Evolutionary conservation across 2,888 invertebrate genomes (phyloP).

Genomic region (Hylaea fasciaria): DNA sequence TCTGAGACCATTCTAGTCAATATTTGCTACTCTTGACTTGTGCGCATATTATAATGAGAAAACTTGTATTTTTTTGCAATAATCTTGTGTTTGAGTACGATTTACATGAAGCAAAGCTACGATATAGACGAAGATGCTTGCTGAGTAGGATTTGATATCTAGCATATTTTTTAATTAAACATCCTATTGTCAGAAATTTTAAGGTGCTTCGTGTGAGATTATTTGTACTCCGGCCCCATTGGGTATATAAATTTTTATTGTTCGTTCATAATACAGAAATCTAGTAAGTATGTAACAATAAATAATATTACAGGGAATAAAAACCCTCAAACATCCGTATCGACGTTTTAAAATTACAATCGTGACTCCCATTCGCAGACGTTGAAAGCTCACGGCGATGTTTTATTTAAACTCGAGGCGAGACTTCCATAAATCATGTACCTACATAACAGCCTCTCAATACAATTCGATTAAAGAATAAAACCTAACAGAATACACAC

Average conservation of each 20-base stretch:
- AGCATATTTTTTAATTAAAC: too few relatives aligned
- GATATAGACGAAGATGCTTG: too few relatives aligned
- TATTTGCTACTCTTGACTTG: too few relatives aligned
- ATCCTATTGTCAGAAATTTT: too few relatives aligned
- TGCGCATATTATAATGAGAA: too few relatives aligned
- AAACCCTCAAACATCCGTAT: constrained; percentile 65
- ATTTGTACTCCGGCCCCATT: neutral
- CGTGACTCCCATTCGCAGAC: constrained; percentile 80
- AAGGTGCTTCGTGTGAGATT: neutral
- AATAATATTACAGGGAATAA: constrained; percentile 43
- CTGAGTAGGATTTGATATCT: too few relatives aligned
- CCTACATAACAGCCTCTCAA: constrained; percentile 72
- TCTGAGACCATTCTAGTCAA: neutral
- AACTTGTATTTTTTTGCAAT: too few relatives aligned
- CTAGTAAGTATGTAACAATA: constrained; percentile 49
- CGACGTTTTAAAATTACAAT: constrained; percentile 81
- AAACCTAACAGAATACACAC: constrained; percentile 66
- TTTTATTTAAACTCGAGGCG: constrained; percentile 79
- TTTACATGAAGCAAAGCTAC: too few relatives aligned
- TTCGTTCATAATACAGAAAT: constrained; percentile 44
- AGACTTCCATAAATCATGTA: constrained; percentile 76
- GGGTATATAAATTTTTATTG: constrained; percentile 1
- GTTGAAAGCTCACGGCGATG: constrained; percentile 82
- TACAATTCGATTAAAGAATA: constrained; percentile 76
- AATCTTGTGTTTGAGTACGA: too few relatives aligned